Percentiles rank a stretch among this genome's conserved stretches.
These are phyloP conservation scores for Eriocheir sinensis DNA, from an alignment of 1,140 invertebrate genomes.

Conservation along the genomic window DNA sequence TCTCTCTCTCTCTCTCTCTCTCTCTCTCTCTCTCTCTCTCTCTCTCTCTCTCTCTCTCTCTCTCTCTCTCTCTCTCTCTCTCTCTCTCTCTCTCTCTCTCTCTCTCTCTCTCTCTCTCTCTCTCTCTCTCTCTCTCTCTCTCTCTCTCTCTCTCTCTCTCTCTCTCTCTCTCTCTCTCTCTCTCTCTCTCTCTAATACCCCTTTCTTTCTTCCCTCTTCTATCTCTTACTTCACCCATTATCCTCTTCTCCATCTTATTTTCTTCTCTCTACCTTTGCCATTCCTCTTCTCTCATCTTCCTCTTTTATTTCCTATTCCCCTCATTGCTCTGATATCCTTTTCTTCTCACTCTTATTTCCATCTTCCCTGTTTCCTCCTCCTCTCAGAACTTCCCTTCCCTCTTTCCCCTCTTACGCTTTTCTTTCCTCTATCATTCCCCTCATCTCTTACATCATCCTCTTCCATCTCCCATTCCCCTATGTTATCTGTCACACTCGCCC, in stretches of 20 bases:
- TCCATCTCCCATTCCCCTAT: background rate
- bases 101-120: background rate
- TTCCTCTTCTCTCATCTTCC: background rate
- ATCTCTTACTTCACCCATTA: too few species aligned
- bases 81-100: constrained; percentile 49
- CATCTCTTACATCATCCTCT: background rate
- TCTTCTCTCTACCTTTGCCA: background rate
- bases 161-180: too few species aligned
- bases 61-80: constrained; percentile 36
- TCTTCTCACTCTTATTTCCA: background rate
- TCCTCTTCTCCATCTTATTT: background rate
- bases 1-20: too few species aligned
- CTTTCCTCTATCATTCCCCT: background rate
- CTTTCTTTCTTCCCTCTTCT: background rate
- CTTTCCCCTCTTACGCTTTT: too few species aligned
- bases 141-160: background rate
- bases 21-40: background rate
- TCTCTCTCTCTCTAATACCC: background rate
- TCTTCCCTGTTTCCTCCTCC: background rate
- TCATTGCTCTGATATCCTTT: background rate
- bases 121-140: background rate
- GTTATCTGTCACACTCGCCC: background rate
- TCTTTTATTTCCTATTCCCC: too few species aligned
- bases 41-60: constrained; percentile 34
- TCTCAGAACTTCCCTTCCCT: too few species aligned